Conservation (phyloP, 2,797 vertebrate genomes). For the Myotis planiceps region DNA sequence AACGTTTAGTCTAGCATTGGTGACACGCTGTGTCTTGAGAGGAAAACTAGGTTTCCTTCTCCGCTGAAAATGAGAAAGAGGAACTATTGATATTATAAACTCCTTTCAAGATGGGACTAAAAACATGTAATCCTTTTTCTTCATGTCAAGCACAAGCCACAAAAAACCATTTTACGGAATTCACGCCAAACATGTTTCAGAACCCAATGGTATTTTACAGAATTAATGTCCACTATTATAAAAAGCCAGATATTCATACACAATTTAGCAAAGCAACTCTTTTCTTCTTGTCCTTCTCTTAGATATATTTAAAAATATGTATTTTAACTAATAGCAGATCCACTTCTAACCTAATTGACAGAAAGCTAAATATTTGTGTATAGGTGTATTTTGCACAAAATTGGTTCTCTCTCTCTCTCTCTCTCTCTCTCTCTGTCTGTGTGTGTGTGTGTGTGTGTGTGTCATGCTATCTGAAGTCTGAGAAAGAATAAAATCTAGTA, state of each 20-base stretch:
- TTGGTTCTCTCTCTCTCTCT: too few species aligned
- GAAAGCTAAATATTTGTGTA: neutral
- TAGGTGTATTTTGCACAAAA: neutral
- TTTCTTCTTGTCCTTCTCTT: neutral
- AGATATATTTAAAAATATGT: neutral
- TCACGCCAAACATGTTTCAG: neutral
- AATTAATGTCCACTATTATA: neutral
- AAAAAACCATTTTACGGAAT: neutral
- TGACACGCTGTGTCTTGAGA: slow-evolving; percentile 48
- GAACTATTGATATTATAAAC: slow-evolving; percentile 34
- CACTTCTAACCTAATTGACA: neutral
- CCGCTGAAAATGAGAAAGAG: slow-evolving; percentile 10
- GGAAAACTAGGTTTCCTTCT: slow-evolving; percentile 41
- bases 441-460: neutral
- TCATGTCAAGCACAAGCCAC: neutral
- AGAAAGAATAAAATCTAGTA: neutral
- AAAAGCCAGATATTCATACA: neutral
- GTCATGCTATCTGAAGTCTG: neutral
- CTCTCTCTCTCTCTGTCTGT: too few species aligned
- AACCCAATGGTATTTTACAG: neutral
- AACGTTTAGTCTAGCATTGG: slow-evolving; percentile 65
- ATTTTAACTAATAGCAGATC: neutral
- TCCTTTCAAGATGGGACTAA: neutral
- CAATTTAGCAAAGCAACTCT: neutral
- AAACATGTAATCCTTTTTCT: slow-evolving; percentile 6